Evolutionary conservation across 2,888 invertebrate species (phyloP).

Genomic region (Drosophila neutralis): DNA sequence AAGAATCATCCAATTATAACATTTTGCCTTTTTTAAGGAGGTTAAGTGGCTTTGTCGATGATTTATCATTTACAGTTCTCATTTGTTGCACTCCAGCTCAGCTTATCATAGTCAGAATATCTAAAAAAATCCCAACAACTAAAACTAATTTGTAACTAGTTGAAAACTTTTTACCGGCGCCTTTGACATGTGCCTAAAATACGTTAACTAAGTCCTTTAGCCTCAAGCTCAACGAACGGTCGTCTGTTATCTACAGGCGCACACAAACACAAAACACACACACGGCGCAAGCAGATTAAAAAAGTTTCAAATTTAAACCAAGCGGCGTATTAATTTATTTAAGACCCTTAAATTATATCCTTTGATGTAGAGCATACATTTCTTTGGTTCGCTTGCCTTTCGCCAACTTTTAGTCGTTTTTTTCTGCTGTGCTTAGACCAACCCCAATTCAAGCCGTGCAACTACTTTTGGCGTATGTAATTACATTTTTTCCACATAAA

Average conservation of each 20-base stretch:
- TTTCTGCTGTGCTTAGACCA: constrained; percentile 52
- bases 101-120: constrained; percentile 42
- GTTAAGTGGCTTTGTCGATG: constrained; percentile 23
- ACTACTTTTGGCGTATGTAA: constrained; percentile 78
- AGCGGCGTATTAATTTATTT: constrained; percentile 76
- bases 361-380: constrained; percentile 74
- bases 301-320: constrained; percentile 74
- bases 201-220: constrained; percentile 73
- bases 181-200: constrained; percentile 75
- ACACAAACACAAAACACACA: constrained; percentile 11
- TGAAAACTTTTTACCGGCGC: constrained; percentile 60
- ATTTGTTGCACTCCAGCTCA: constrained; percentile 33
- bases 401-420: constrained; percentile 28
- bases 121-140: constrained; percentile 38
- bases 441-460: constrained; percentile 45
- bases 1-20: constrained; percentile 36
- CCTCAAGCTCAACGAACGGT: constrained; percentile 56
- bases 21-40: constrained; percentile 5
- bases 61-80: constrained; percentile 41
- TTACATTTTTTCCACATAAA: constrained; percentile 75
- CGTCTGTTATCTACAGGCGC: constrained; percentile 63
- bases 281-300: constrained; percentile 72
- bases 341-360: constrained; percentile 81
- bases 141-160: constrained; percentile 76
- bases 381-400: constrained; percentile 50